Conservation (phyloP, 1,140 invertebrate species). For the Notospermus geniculatus region DNA sequence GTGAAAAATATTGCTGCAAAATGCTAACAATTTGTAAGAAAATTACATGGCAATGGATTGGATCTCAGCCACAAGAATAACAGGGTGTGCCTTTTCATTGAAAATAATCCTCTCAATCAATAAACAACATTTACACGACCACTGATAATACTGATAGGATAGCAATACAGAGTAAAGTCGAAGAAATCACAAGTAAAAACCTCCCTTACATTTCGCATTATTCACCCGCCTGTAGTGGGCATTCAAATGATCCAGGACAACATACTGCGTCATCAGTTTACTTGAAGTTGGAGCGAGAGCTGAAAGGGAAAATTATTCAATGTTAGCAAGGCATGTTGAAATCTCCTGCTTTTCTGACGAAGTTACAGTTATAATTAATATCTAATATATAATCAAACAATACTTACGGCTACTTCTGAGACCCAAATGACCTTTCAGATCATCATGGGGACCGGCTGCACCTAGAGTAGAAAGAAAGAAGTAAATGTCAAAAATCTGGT, state of each 20-base stretch:
- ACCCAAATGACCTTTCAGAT: conserved; percentile 16
- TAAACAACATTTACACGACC: no score
- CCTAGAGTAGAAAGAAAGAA: neutral
- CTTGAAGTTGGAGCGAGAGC: conserved; percentile 46
- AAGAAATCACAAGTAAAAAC: no score
- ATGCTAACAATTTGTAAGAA: no score
- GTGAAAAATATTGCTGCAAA: no score
- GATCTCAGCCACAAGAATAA: no score
- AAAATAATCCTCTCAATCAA: no score
- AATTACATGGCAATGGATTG: no score
- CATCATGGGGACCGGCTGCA: neutral
- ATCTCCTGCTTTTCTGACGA: neutral
- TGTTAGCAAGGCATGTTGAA: neutral
- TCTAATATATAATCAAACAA: neutral
- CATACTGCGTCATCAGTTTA: conserved; percentile 46
- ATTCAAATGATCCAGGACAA: conserved; percentile 52
- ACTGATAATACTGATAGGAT: no score
- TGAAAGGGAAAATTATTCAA: conserved; percentile 25
- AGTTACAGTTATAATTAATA: no score
- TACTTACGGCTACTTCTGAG: conserved; percentile 23
- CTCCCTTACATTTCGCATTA: conserved; percentile 49
- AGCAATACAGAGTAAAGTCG: neutral
- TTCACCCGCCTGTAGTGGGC: conserved; percentile 51
- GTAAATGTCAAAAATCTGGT: no score
- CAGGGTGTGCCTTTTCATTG: no score